Evolutionary conservation across 2,888 invertebrate species (phyloP).

Genomic region (Pammene fasciana): DNA sequence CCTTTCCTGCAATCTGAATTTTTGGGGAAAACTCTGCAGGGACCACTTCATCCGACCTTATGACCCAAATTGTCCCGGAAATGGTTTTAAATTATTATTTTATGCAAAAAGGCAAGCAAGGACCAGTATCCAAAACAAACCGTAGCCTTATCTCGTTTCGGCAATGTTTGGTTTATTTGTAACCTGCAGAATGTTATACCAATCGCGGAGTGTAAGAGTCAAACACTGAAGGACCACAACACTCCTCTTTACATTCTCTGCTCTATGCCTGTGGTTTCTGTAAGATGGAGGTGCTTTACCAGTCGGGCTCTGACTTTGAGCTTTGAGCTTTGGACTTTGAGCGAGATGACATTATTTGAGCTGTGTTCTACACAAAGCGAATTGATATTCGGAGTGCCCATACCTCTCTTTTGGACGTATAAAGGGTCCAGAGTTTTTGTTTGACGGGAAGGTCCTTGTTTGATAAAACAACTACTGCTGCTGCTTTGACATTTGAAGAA

Average conservation of each 20-base stretch:
- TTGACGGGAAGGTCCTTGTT: too few species aligned
- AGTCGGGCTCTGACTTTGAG: too few species aligned
- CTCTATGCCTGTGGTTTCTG: too few species aligned
- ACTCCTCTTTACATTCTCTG: not conserved
- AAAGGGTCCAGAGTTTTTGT: too few species aligned
- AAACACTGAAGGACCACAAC: not conserved
- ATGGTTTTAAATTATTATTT: conserved; percentile 9
- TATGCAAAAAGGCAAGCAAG: conserved; percentile 12
- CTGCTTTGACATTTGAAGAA: too few species aligned
- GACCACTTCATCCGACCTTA: not conserved
- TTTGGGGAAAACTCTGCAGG: not conserved
- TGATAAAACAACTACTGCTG: too few species aligned
- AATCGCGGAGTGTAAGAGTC: not conserved
- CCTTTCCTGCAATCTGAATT: not conserved
- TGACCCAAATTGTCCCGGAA: conserved; percentile 13
- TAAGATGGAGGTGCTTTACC: too few species aligned
- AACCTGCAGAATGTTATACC: not conserved
- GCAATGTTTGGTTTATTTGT: conserved; percentile 15
- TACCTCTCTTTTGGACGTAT: too few species aligned
- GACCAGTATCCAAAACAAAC: conserved; percentile 1
- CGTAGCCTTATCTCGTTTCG: not conserved
- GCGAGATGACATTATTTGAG: too few species aligned
- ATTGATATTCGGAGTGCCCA: too few species aligned
- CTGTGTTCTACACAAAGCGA: too few species aligned
- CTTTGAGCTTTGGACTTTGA: too few species aligned